These are phyloP conservation scores for Typhlichthys subterraneus DNA, from an alignment of 2,797 vertebrate genomes.

Conservation along the genomic window DNA sequence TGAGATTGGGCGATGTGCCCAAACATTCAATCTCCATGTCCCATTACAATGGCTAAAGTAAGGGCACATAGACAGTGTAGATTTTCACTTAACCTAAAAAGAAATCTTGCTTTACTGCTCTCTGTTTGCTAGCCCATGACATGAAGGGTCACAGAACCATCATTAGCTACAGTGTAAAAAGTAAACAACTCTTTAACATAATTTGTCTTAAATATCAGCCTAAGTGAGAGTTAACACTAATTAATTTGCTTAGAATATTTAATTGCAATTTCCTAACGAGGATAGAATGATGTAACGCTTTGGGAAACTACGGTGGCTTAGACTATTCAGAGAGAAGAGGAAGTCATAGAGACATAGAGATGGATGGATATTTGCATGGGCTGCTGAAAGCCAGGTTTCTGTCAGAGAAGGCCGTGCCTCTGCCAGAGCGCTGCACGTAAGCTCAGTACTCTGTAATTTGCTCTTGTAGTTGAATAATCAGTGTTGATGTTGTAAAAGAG, in stretches of 20 bases:
- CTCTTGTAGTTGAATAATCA: slow-evolving; percentile 21
- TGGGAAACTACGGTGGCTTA: neutral
- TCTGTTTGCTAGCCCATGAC: slow-evolving; percentile 11
- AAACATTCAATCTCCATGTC: slow-evolving; percentile 1
- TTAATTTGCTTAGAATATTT: slow-evolving; percentile 37
- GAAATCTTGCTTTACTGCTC: slow-evolving; percentile 16
- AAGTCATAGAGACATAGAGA: slow-evolving; percentile 1
- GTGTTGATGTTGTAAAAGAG: slow-evolving; percentile 19
- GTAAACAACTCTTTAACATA: neutral
- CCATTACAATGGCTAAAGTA: neutral
- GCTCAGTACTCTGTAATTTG: slow-evolving; percentile 11
- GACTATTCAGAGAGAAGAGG: slow-evolving; percentile 1
- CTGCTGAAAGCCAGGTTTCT: slow-evolving; percentile 1
- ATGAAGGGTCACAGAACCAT: slow-evolving; percentile 10
- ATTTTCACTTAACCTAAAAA: neutral
- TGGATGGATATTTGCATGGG: neutral
- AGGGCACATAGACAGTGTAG: neutral
- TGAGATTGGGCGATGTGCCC: slow-evolving; percentile 44
- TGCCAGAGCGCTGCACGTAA: slow-evolving; percentile 10
- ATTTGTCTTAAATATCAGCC: slow-evolving; percentile 7
- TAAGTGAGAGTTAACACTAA: slow-evolving; percentile 4
- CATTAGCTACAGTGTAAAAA: slow-evolving; percentile 18
- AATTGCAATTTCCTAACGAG: slow-evolving; percentile 40
- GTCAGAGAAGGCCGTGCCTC: slow-evolving; percentile 2
- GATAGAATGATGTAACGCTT: slow-evolving; percentile 57